A percentile compares a stretch with the other conserved stretches of the same genome.
Evolutionary conservation across 2,888 invertebrate genomes (phyloP).

Genomic region (Hofmannophila pseudospretella): DNA sequence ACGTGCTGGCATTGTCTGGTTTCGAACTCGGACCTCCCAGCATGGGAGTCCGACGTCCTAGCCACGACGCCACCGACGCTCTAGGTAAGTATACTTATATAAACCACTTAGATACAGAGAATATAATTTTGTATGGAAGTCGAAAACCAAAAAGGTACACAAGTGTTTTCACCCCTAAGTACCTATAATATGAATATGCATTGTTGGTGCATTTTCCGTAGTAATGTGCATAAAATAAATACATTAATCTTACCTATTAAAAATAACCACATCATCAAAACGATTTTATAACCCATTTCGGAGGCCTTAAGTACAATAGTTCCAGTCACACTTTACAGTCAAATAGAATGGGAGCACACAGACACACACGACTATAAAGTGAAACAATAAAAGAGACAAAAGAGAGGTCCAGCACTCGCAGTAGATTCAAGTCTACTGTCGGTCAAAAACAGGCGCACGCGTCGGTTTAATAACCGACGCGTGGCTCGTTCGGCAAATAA

Average conservation of each 20-base stretch:
- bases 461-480: constrained; percentile 2
- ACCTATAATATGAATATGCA: no score
- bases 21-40: no score
- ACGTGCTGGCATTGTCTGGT: no score
- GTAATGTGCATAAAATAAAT: no score
- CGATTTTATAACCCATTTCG: constrained; percentile 17
- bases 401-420: constrained; percentile 2
- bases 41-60: no score
- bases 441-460: constrained; percentile 5
- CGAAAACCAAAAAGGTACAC: no score
- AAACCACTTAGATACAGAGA: no score
- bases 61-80: no score
- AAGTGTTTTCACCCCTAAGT: no score
- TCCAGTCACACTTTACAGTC: constrained; percentile 21
- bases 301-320: constrained; percentile 13
- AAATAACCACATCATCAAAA: constrained; percentile 17
- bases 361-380: constrained; percentile 5
- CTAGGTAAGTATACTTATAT: no score
- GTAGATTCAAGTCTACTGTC: constrained; percentile 10
- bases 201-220: no score
- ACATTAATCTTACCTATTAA: constrained; percentile 24
- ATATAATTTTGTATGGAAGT: no score
- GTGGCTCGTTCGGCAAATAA: not conserved
- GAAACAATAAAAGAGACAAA: not conserved
- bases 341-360: constrained; percentile 17